These are phyloP conservation scores for Denticeps clupeoides DNA, from an alignment of 2,797 vertebrate species.

Conservation along the genomic window DNA sequence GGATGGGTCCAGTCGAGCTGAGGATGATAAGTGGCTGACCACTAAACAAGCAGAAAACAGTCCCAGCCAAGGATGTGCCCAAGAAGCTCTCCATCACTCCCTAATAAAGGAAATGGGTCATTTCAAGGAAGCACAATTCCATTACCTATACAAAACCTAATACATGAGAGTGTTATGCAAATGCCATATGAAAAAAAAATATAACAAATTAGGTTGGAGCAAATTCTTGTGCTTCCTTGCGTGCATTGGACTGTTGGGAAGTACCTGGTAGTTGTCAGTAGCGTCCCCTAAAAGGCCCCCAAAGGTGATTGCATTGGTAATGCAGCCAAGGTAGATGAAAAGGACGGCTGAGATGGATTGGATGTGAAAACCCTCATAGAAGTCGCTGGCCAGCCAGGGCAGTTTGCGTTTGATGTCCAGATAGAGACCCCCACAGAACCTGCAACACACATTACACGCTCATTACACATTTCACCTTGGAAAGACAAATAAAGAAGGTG, in stretches of 20 bases:
- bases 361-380: conserved; percentile 90
- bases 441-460: conserved; percentile 26
- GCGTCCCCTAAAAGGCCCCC: conserved; percentile 90
- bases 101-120: conserved; percentile 40
- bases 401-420: conserved; percentile 89
- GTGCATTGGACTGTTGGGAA: not conserved
- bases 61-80: conserved; percentile 83
- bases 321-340: conserved; percentile 97
- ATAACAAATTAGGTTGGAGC: not conserved
- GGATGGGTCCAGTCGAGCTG: conserved; percentile 95
- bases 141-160: not conserved
- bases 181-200: not conserved
- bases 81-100: conserved; percentile 98
- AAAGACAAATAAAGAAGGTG: no score
- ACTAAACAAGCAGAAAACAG: conserved; percentile 81
- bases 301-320: conserved; percentile 95
- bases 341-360: conserved; percentile 92
- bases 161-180: not conserved
- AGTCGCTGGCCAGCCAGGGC: conserved; percentile 82
- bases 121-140: no score
- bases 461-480: conserved; percentile 12
- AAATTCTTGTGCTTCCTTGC: not conserved
- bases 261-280: conserved; percentile 93
- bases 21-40: conserved; percentile 98
- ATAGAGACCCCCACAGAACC: conserved; percentile 83